Base-by-base conservation (phyloP, 2,888 invertebrate genomes). In the Carabus problematicus region DNA sequence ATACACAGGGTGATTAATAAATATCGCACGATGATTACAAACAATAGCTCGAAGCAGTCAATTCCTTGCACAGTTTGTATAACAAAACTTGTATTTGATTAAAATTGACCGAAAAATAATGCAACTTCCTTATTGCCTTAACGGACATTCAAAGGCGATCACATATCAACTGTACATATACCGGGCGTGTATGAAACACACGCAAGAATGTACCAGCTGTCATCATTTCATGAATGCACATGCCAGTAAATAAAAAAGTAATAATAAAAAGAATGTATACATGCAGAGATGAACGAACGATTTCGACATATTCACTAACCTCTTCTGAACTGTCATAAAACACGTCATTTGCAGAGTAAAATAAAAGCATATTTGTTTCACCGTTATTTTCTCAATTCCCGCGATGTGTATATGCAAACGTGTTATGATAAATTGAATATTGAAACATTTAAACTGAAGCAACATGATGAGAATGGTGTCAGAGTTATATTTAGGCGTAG, bases 381-480 rank as follows among this genome's bases (percentile, higher is more conserved):
- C 6, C 3, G 29, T 29, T 29, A 16, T 16, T 12, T 16, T 9
- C 16, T 47, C 16, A 16, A 47, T 47, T 47, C n/a, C 47, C 47
- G 47, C 11, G 47, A 47, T 47, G 12, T 47, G 43, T n/a, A n/a
- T n/a, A 29, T 29, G 47, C 47, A 8, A 47, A 8, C 47, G 16
- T 47, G 8, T 14, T 12, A 47, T 47, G 47, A 47, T 47, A 11
- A 47, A 47, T 47, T 12, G 16, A 43, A 43, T 43, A 43, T 43
- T 43, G n/a, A n/a, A n/a, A n/a, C n/a, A n/a, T n/a, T n/a, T n/a
- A n/a, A n/a, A n/a, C n/a, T n/a, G n/a, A n/a, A n/a, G 29, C 29
- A 29, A 29, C n/a, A n/a, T 29, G 29, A 47, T 47, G 47, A n/a
- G 47, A 47, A 47, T 47, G 47, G 47, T 47, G 47, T 47, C 47